Evolutionary conservation across 2,113 vertebrate species (phyloP).

Genomic region (Xiphophorus hellerii): DNA sequence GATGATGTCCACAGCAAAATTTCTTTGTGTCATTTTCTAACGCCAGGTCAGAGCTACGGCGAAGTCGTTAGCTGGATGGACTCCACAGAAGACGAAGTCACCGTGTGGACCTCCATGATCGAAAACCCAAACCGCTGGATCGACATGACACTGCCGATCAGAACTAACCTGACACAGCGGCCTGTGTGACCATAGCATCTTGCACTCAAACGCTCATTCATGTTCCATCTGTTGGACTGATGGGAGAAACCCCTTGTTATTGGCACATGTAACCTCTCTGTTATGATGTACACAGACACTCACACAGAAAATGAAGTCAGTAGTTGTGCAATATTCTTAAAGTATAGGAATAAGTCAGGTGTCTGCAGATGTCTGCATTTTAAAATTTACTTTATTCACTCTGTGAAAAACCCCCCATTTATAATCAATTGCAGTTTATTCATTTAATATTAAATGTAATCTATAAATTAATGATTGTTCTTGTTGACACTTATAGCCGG

Average conservation of each 20-base stretch:
- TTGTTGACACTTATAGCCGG: not conserved
- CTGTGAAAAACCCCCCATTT: not conserved
- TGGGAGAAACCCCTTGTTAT: not conserved
- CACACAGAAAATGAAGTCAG: slow-evolving; percentile 18
- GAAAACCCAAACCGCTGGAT: slow-evolving; percentile 86
- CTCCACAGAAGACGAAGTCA: slow-evolving; percentile 87
- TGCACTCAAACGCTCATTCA: not conserved
- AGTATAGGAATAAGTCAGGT: slow-evolving; percentile 13
- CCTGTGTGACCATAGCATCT: slow-evolving; percentile 29
- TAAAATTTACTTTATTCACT: slow-evolving; percentile 13
- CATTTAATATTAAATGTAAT: slow-evolving; percentile 37
- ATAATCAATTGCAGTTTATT: slow-evolving; percentile 29
- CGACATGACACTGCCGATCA: slow-evolving; percentile 85
- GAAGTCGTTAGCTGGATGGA: slow-evolving; percentile 93
- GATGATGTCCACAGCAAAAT: not conserved
- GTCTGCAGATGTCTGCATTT: slow-evolving; percentile 5
- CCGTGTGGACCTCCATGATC: slow-evolving; percentile 86
- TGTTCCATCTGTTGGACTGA: slow-evolving; percentile 21
- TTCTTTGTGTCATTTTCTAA: slow-evolving; percentile 12
- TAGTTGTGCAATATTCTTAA: slow-evolving; percentile 28
- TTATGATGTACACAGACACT: slow-evolving; percentile 10
- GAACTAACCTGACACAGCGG: slow-evolving; percentile 84
- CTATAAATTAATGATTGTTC: slow-evolving; percentile 6
- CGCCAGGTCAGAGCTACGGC: slow-evolving; percentile 89
- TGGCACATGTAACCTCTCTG: slow-evolving; percentile 18